Base-by-base conservation (phyloP, 2,888 invertebrate genomes). In the Ophonus ardosiacus region DNA sequence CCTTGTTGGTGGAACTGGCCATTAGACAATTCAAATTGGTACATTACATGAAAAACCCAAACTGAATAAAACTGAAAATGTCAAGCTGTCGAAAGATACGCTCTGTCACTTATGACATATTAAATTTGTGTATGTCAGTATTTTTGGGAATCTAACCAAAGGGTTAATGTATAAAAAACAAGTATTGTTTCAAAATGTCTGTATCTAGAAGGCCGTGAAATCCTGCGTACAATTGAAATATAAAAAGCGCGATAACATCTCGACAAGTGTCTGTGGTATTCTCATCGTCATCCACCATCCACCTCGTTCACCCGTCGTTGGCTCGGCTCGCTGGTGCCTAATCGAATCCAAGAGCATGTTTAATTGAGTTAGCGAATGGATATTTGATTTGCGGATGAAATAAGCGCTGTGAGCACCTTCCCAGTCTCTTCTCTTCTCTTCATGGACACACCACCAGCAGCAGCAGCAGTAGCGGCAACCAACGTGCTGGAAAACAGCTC, bases 331-430 rank as follows among this genome's bases (percentile, higher is more conserved):
- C 81, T 85, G 85, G 81, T 81, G 81, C 81, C 81, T 76, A 89
- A 89, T 89, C 88, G 88, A 88, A 89, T 89, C 88, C 88, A 88
- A 86, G 88, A 87, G 87, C 88, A 87, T 89, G 89, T 89, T 89
- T 89, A 89, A 89, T 89, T 89, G 89, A 88, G 88, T 89, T 89
- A 89, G 88, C 87, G 88, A 81, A 89, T 88, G 88, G 88, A 88
- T 89, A 89, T 88, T 89, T 89, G 90, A 86, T 86, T 86, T 86
- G 85, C 61, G 81, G 65, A 89, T 87, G 88, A 89, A 88, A 87
- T 87, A 88, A 88, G 87, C 87, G 87, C 68, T 88, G 87, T 87
- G 87, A 86, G 68, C 63, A 76, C 59, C 56, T 71, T 43, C 68
- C n/a, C n/a, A 38, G 68, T 40, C 76, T 18, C 56, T 51, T 8